Base-by-base conservation (phyloP, 2,888 invertebrate species). In the Lasioglossum malachurum region DNA sequence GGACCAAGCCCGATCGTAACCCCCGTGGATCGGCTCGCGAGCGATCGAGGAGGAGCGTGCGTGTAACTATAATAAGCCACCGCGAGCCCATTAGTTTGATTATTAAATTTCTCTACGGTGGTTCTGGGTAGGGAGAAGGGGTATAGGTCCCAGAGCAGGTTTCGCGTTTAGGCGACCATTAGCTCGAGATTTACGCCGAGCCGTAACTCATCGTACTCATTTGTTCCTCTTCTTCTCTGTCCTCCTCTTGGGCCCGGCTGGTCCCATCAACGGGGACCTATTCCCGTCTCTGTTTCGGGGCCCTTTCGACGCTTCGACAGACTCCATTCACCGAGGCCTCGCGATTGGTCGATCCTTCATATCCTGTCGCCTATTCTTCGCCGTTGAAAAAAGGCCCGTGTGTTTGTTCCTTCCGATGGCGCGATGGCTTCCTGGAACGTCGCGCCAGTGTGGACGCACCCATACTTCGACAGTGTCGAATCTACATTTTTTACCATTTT, bases 131-230 rank as follows among this genome's bases (percentile, higher is more conserved):
- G 8, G 7, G 64, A 31, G 64, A 31, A 44, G 44, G 44, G 14
- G 23, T 19, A 69, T 19, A 38, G 71, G 71, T 41, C 64, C 41
- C 93, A 57, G 93, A 93, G 93, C 94, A 93, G 94, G 94, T 94
- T 94, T 95, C 94, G 94, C 95, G 94, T 95, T 95, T 95, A 95
- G 95, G 94, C 95, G 93, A 92, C 95, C 94, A 95, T 95, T 95
- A 95, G 95, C 91, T 87, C 84, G 92, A 95, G 95, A 95, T 95
- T 95, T 95, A 95, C 95, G 94, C 93, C 94, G 92, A 93, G 95
- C 93, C 95, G 95, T 95, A 95, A 95, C 94, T 95, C 95, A 95
- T 95, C 94, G 93, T 94, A 94, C 95, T 94, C 94, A 94, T 95
- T 95, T 95, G 94, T 94, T 94, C 93, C 93, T 93, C 92, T 81